Evolutionary conservation across 2,113 vertebrate genomes (phyloP).

Genomic region (Cynocephalus volans): DNA sequence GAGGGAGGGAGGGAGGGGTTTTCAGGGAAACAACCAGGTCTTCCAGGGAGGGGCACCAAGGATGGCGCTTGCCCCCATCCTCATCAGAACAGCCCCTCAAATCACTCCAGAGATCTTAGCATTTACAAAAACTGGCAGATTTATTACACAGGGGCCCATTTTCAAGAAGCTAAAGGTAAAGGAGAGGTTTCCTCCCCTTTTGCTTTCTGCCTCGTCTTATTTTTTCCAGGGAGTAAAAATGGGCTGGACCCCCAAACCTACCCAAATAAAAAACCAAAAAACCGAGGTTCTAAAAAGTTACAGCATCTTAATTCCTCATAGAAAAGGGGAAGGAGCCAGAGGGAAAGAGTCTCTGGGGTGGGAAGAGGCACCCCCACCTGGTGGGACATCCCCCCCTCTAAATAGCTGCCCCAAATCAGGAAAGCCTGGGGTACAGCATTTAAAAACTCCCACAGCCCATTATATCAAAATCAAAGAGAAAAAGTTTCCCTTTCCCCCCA

Average conservation of each 20-base stretch:
- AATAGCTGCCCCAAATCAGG: slow-evolving; percentile 66
- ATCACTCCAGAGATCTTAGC: slow-evolving; percentile 64
- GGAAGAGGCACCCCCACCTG: neutral
- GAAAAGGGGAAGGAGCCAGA: slow-evolving; percentile 77
- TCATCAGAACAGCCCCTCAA: neutral
- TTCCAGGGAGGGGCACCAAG: too few relatives aligned
- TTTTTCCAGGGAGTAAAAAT: slow-evolving; percentile 64
- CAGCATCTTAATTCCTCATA: slow-evolving; percentile 83
- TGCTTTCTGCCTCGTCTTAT: neutral
- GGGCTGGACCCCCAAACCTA: slow-evolving; percentile 76
- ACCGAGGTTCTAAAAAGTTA: slow-evolving; percentile 83
- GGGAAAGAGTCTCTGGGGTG: slow-evolving; percentile 6
- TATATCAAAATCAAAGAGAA: slow-evolving; percentile 85
- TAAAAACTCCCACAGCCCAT: slow-evolving; percentile 81
- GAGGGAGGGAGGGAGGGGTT: neutral
- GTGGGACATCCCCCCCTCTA: slow-evolving; percentile 21
- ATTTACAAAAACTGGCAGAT: slow-evolving; percentile 80
- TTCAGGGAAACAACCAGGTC: too few relatives aligned
- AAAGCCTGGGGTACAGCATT: slow-evolving; percentile 68
- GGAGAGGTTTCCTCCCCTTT: neutral
- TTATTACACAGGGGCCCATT: slow-evolving; percentile 78
- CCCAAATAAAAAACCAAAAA: slow-evolving; percentile 75
- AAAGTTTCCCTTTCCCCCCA: slow-evolving; percentile 65
- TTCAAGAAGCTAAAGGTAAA: slow-evolving; percentile 72
- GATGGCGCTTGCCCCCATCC: fast-evolving